Conservation (phyloP, 2,113 vertebrate genomes). For the Pogona vitticeps region DNA sequence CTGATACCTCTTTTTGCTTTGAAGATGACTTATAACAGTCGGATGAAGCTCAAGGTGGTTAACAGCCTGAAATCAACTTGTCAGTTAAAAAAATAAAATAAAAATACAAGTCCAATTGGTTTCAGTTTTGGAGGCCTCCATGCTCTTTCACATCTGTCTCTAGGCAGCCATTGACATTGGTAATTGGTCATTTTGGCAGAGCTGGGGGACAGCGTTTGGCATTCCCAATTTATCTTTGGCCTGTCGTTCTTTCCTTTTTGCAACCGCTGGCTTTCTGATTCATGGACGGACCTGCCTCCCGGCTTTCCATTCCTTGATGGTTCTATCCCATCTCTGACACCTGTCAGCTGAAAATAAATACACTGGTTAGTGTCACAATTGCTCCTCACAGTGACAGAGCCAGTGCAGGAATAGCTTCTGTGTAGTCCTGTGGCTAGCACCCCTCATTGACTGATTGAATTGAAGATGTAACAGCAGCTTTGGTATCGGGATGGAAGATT, state of each 20-base stretch:
- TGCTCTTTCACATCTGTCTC: not conserved
- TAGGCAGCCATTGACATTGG: not conserved
- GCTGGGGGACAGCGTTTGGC: not conserved
- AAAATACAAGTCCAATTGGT: not conserved
- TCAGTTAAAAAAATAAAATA: not conserved
- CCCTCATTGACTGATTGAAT: not conserved
- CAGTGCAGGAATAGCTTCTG: not conserved
- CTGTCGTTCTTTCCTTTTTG: not conserved
- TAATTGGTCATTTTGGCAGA: not conserved
- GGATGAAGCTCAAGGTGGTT: not conserved
- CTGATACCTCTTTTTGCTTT: not conserved
- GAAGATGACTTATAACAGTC: not conserved
- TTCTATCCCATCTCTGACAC: not conserved
- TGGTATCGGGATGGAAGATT: too few species aligned
- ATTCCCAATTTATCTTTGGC: not conserved
- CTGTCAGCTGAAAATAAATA: not conserved
- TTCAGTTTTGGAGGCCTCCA: not conserved
- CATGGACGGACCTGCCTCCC: not conserved
- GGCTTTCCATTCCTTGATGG: not conserved
- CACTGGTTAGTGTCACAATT: not conserved
- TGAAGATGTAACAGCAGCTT: too few species aligned
- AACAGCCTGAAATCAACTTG: not conserved
- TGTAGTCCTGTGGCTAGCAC: not conserved
- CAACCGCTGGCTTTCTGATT: not conserved
- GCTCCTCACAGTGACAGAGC: not conserved